Conservation (phyloP, 2,797 vertebrate genomes). For the Falco rusticolus region DNA sequence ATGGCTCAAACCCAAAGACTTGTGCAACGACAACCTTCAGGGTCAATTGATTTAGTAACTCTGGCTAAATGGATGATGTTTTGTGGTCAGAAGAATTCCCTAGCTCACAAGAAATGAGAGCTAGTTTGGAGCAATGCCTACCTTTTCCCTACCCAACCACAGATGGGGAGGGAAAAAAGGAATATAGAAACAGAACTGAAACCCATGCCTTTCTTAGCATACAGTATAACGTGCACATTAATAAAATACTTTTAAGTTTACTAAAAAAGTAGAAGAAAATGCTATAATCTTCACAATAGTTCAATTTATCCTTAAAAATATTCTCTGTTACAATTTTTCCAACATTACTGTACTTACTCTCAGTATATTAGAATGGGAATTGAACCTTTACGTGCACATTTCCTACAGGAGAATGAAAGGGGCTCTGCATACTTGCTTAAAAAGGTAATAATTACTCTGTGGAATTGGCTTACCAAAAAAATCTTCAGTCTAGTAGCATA, state of each 20-base stretch:
- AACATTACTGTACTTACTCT: neutral
- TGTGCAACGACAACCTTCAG: neutral
- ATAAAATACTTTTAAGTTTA: neutral
- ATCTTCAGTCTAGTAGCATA: neutral
- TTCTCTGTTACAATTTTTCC: neutral
- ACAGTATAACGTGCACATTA: fast-evolving
- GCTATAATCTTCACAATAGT: neutral
- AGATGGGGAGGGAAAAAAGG: neutral
- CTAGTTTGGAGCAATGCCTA: neutral
- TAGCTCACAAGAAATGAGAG: neutral
- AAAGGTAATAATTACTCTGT: neutral
- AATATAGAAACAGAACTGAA: neutral
- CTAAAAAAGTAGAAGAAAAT: neutral
- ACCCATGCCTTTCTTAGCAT: neutral
- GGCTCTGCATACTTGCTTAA: neutral
- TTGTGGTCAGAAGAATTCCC: neutral
- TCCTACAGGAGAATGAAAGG: neutral
- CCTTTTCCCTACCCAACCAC: neutral
- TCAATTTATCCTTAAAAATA: neutral
- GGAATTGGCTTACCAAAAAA: neutral
- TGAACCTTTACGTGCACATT: neutral
- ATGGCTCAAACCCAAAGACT: neutral
- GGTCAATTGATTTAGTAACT: neutral
- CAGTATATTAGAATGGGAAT: neutral
- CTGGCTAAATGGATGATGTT: neutral